Evolutionary conservation across 1,140 invertebrate species (phyloP).

Genomic region (Anoplophora glabripennis): DNA sequence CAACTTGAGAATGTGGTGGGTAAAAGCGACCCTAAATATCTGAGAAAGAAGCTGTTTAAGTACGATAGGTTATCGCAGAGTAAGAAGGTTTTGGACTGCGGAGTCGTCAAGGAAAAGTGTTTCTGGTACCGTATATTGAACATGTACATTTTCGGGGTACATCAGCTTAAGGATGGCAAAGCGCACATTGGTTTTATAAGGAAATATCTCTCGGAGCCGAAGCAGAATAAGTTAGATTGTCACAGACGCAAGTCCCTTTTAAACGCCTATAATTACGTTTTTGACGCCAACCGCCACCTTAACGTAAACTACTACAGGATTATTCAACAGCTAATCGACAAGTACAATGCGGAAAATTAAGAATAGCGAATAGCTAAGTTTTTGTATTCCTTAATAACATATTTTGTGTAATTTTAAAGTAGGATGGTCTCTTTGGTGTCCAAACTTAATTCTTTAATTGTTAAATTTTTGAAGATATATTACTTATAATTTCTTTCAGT

Average conservation of each 20-base stretch:
- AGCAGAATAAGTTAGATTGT: background rate
- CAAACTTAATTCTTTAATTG: too few relatives aligned
- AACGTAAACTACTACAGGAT: conserved; percentile 24
- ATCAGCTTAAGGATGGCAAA: conserved; percentile 12
- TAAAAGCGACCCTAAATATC: conserved; percentile 1
- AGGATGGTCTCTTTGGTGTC: too few relatives aligned
- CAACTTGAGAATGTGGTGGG: conserved; percentile 3
- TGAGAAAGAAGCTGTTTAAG: conserved; percentile 19
- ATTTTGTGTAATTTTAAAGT: too few relatives aligned
- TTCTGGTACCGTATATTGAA: conserved; percentile 22
- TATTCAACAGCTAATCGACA: background rate
- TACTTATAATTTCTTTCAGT: too few relatives aligned
- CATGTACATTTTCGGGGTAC: conserved; percentile 27
- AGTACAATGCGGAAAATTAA: too few relatives aligned
- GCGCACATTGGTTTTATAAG: conserved; percentile 18
- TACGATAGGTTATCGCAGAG: conserved; percentile 14
- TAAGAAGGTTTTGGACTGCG: conserved; percentile 1
- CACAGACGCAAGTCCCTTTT: conserved; percentile 14
- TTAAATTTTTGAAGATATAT: too few relatives aligned
- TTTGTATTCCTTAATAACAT: too few relatives aligned
- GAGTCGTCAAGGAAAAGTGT: conserved; percentile 11
- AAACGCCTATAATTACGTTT: conserved; percentile 25
- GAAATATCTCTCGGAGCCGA: conserved; percentile 10
- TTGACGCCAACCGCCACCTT: conserved; percentile 19
- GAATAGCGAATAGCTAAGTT: too few relatives aligned